phyloP scores from a whole-genome alignment of 2,888 invertebrate species.

The Xestoiulus laeticollis region DNA sequence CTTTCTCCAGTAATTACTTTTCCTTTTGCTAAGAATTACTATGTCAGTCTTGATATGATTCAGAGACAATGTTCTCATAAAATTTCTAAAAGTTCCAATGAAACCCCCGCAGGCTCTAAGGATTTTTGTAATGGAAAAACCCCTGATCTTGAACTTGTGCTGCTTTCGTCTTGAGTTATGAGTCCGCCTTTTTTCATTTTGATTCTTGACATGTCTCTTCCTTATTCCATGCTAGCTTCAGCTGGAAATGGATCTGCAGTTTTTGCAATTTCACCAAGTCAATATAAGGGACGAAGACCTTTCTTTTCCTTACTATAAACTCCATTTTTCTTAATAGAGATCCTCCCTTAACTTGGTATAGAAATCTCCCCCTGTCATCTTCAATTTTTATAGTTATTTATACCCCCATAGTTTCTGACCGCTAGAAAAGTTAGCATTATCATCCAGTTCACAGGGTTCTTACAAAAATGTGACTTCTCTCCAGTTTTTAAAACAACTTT shows the following conservation, averaged over 20 bases:
- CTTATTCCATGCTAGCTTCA: neutral
- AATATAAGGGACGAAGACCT: neutral
- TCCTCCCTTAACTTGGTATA: neutral
- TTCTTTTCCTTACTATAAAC: neutral
- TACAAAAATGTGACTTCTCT: too few species aligned
- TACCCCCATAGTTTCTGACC: neutral
- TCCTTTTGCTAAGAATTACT: neutral
- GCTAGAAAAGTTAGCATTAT: too few species aligned
- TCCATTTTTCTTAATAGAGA: neutral
- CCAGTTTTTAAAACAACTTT: too few species aligned
- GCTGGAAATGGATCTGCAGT: neutral
- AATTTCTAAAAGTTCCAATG: neutral
- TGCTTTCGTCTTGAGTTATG: neutral
- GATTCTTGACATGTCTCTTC: neutral
- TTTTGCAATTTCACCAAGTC: neutral
- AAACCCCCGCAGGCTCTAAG: neutral
- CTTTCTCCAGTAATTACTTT: neutral
- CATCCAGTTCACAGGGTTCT: too few species aligned
- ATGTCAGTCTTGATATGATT: neutral
- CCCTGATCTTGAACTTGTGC: slow-evolving; percentile 28
- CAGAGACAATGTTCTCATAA: slow-evolving; percentile 19
- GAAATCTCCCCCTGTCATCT: neutral
- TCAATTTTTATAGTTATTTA: neutral
- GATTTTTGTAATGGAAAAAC: slow-evolving; percentile 13
- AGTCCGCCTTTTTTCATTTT: neutral